phyloP scores from a whole-genome alignment of 2,113 vertebrate species.

The Rissa tridactyla region DNA sequence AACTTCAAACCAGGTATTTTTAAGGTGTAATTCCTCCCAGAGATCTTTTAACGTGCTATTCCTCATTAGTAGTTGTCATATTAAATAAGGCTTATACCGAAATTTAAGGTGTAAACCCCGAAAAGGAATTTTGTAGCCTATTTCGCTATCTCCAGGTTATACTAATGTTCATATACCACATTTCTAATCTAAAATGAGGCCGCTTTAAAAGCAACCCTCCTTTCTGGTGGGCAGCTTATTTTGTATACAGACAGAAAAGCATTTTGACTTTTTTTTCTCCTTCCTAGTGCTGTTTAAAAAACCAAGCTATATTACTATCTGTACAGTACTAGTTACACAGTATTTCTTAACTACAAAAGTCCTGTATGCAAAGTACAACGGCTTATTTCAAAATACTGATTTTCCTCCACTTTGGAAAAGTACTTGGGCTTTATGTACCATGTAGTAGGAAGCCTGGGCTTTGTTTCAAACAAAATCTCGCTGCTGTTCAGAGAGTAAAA shows the following conservation, averaged over 20 bases:
- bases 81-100: neutral
- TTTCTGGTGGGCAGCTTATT: neutral
- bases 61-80: neutral
- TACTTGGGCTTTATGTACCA: neutral
- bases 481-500: neutral
- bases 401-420: neutral
- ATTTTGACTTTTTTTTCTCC: neutral
- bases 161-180: neutral
- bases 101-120: neutral
- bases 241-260: neutral
- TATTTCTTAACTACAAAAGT: neutral
- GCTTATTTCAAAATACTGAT: neutral
- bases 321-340: neutral
- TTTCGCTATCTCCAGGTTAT: neutral
- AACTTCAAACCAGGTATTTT: neutral
- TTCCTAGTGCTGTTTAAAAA: neutral
- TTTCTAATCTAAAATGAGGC: neutral
- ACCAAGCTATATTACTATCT: neutral
- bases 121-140: neutral
- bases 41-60: neutral
- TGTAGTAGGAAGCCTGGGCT: neutral
- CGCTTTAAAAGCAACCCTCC: neutral
- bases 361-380: neutral
- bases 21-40: neutral
- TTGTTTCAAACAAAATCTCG: neutral